A percentile compares a stretch with the other conserved stretches of the same genome.
These are phyloP conservation scores for Circaetus cinerascens DNA, from an alignment of 2,113 vertebrate species.

Conservation along the genomic window DNA sequence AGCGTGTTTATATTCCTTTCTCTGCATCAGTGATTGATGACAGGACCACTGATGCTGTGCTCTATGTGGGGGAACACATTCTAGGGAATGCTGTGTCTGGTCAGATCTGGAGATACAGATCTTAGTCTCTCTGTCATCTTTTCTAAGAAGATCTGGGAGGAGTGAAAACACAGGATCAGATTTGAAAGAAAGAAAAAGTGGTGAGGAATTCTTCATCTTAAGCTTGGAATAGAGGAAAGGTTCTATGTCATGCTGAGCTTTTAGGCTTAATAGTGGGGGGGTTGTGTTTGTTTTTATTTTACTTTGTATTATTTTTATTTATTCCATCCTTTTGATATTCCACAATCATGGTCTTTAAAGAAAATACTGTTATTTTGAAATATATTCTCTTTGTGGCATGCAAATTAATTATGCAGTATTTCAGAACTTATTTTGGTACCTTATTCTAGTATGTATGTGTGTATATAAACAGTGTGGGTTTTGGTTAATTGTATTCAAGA, in stretches of 20 bases:
- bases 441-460: background rate
- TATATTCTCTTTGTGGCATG: background rate
- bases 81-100: slow-evolving; percentile 24
- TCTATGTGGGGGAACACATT: slow-evolving; percentile 11
- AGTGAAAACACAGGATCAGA: background rate
- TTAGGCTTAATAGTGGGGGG: background rate
- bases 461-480: background rate
- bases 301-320: background rate
- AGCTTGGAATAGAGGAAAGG: background rate
- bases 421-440: background rate
- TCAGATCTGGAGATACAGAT: slow-evolving; percentile 25
- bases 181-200: slow-evolving; percentile 12
- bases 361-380: background rate
- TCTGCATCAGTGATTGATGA: slow-evolving; percentile 20
- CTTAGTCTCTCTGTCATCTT: background rate
- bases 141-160: background rate
- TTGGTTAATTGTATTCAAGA: background rate
- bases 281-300: background rate
- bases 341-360: background rate
- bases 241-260: background rate
- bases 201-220: background rate
- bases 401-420: background rate
- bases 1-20: background rate
- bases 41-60: background rate
- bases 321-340: background rate